These are phyloP conservation scores for Gila orcuttii DNA, from an alignment of 2,113 vertebrate genomes.

Conservation along the genomic window DNA sequence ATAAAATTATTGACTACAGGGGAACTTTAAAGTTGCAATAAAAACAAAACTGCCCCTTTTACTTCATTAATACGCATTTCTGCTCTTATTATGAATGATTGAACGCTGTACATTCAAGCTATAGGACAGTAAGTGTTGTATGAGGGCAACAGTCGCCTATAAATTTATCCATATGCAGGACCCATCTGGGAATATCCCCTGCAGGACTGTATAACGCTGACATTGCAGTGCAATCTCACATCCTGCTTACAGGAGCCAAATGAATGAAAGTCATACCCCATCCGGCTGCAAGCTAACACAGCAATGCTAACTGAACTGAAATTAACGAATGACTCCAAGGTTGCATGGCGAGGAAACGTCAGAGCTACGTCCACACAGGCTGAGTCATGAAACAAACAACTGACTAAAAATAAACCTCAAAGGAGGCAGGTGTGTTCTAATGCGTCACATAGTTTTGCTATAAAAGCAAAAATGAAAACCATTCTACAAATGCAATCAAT, in stretches of 20 bases:
- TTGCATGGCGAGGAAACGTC: neutral
- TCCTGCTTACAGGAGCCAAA: slow-evolving; percentile 37
- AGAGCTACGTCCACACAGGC: neutral
- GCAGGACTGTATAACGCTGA: slow-evolving; percentile 41
- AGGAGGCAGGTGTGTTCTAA: neutral
- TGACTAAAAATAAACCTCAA: slow-evolving; percentile 13
- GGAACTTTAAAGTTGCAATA: neutral
- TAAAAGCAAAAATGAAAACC: neutral
- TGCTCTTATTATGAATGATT: neutral
- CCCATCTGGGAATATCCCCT: slow-evolving; percentile 36
- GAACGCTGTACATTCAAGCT: neutral
- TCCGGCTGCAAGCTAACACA: neutral
- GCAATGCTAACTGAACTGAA: slow-evolving; percentile 15
- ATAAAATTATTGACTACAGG: too few species aligned
- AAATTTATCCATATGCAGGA: neutral
- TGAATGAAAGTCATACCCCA: slow-evolving; percentile 4
- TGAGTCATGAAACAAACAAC: neutral
- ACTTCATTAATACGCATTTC: neutral
- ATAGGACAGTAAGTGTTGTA: neutral
- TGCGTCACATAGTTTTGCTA: neutral
- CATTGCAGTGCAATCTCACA: slow-evolving; percentile 43
- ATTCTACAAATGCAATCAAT: neutral
- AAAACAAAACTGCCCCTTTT: neutral
- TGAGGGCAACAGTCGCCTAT: neutral
- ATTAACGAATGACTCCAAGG: neutral